Evolutionary conservation across 2,888 invertebrate species (phyloP).

Genomic region (Andrena bicolor): DNA sequence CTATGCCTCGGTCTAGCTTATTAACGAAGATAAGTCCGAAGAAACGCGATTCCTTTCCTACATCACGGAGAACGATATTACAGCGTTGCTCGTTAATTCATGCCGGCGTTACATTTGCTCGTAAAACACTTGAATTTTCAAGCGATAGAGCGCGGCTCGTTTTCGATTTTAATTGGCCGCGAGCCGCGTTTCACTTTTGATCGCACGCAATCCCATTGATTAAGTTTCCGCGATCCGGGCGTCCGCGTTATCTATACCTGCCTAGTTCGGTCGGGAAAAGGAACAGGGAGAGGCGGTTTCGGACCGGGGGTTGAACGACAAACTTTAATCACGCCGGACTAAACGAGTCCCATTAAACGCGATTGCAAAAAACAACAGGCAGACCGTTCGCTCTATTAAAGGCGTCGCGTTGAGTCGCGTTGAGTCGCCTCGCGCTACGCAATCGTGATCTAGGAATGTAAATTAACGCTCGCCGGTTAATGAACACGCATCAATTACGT

Average conservation of each 20-base stretch:
- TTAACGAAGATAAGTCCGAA: constrained; percentile 26
- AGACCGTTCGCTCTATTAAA: constrained; percentile 33
- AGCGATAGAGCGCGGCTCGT: not conserved
- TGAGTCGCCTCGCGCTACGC: not conserved
- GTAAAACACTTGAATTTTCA: constrained; percentile 2
- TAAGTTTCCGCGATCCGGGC: constrained; percentile 1
- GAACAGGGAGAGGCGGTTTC: not conserved
- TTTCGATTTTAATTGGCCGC: constrained; percentile 35
- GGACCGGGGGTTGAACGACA: constrained; percentile 17
- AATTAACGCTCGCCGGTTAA: constrained; percentile 46
- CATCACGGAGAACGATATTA: constrained; percentile 7
- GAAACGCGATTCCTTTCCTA: constrained; percentile 9
- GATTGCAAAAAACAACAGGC: not conserved
- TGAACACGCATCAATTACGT: constrained; percentile 50
- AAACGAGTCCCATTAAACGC: constrained; percentile 27
- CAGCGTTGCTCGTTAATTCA: constrained; percentile 34
- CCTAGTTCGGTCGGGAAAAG: not conserved
- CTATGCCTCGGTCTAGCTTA: not conserved
- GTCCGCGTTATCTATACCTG: no score
- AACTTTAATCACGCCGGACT: constrained; percentile 31
- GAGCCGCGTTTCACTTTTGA: constrained; percentile 45
- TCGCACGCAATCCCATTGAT: constrained; percentile 19
- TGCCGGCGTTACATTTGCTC: not conserved
- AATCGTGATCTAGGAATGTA: constrained; percentile 48
- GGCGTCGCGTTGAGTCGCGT: no score